phyloP scores from a whole-genome alignment of 1,140 invertebrate species.

The Meloidogyne hapla region DNA sequence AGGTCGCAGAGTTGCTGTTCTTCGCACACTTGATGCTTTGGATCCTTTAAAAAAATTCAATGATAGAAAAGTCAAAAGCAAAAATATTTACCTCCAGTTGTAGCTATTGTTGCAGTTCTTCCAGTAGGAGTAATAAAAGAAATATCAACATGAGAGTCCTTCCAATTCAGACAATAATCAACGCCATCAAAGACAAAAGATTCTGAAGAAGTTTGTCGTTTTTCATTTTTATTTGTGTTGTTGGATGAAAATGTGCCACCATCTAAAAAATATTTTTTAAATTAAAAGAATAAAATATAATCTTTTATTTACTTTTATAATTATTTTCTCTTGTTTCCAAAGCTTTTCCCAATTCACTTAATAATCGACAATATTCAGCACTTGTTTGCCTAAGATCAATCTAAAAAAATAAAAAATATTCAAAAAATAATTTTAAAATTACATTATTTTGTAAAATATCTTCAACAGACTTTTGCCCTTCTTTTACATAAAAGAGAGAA shows the following conservation, averaged over 20 bases:
- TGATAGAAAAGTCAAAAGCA: too few species aligned
- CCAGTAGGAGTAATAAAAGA: slow-evolving; percentile 59
- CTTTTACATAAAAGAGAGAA: slow-evolving; percentile 88
- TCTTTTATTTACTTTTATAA: neutral
- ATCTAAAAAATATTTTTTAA: neutral
- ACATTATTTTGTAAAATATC: slow-evolving; percentile 83
- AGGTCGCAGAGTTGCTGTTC: neutral
- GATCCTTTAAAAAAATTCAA: neutral
- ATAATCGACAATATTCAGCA: slow-evolving; percentile 51
- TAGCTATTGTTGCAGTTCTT: slow-evolving; percentile 13
- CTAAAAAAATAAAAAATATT: slow-evolving; percentile 23
- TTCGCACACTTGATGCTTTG: neutral
- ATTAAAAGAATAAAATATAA: neutral
- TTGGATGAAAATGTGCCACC: neutral
- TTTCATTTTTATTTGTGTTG: slow-evolving; percentile 4
- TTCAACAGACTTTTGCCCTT: slow-evolving; percentile 74
- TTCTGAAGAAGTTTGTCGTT: neutral
- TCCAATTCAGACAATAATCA: slow-evolving; percentile 50
- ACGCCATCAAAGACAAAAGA: slow-evolving; percentile 57
- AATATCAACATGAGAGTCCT: slow-evolving; percentile 55
- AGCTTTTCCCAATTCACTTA: slow-evolving; percentile 54
- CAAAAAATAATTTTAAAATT: slow-evolving; percentile 47
- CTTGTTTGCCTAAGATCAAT: slow-evolving; percentile 52
- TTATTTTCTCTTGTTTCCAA: slow-evolving; percentile 35
- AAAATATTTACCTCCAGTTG: neutral